Conservation (phyloP, 2,888 invertebrate species). For the Rhagophthalmus giganteus region DNA sequence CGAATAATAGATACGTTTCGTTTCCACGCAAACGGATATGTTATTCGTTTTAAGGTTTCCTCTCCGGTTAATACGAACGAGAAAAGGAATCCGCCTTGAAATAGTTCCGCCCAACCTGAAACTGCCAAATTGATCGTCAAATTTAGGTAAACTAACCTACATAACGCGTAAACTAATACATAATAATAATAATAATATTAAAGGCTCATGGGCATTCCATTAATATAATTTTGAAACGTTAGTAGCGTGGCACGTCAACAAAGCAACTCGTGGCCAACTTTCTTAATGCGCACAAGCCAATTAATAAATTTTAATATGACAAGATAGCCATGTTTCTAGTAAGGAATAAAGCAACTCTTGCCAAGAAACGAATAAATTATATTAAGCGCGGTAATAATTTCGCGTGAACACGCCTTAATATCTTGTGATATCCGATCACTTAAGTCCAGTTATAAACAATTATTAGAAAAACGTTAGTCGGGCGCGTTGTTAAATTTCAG, state of each 20-base stretch:
- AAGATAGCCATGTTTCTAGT: slow-evolving; percentile 26
- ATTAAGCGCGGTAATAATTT: slow-evolving; percentile 25
- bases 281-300: slow-evolving; percentile 22
- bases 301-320: slow-evolving; percentile 27
- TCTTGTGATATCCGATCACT: slow-evolving; percentile 20
- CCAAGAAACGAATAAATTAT: slow-evolving; percentile 28
- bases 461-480: slow-evolving; percentile 6
- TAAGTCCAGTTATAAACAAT: slow-evolving; percentile 16
- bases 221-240: slow-evolving; percentile 3
- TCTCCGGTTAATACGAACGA: no score
- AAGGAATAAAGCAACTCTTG: slow-evolving; percentile 25
- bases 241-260: slow-evolving; percentile 15
- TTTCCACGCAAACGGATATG: no score
- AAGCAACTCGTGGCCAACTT: slow-evolving; percentile 15
- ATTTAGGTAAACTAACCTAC: not conserved
- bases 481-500: slow-evolving; percentile 6
- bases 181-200: no score
- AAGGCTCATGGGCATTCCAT: slow-evolving; percentile 1
- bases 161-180: not conserved
- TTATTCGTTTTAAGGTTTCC: no score
- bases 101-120: no score
- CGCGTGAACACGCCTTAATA: slow-evolving; percentile 26
- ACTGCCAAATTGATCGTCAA: no score
- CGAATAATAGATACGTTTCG: no score
- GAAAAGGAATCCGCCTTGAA: no score